A percentile compares a stretch with the other conserved stretches of the same genome.
phyloP scores from a whole-genome alignment of 2,113 vertebrate species.

The Oriolus oriolus region DNA sequence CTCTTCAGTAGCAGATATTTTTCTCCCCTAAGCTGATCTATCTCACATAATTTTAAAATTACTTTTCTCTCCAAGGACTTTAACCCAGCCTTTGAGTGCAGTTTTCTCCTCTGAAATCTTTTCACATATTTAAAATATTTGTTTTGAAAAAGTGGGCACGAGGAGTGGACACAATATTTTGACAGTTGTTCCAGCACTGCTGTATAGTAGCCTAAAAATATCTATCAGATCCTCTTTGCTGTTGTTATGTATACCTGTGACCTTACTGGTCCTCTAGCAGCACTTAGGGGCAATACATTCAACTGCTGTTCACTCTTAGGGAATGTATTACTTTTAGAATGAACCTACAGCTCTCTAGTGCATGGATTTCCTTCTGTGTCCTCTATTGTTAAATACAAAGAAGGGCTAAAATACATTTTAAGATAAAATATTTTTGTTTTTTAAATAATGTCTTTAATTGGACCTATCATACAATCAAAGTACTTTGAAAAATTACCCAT shows the following conservation, averaged over 20 bases:
- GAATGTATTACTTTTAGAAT: background rate
- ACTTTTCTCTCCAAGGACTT: background rate
- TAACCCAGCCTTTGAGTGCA: background rate
- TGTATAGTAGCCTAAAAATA: background rate
- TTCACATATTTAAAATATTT: background rate
- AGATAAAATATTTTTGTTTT: background rate
- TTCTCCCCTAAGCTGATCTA: background rate
- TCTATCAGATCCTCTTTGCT: background rate
- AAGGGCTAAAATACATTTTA: background rate
- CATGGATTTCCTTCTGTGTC: background rate
- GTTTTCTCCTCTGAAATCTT: background rate
- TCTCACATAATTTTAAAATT: background rate
- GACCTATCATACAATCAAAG: background rate
- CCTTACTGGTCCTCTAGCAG: background rate
- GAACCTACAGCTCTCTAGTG: background rate
- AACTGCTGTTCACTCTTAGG: background rate
- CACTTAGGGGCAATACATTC: background rate
- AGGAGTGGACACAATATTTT: background rate
- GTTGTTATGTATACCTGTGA: background rate
- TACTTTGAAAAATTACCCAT: background rate
- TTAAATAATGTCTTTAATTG: background rate
- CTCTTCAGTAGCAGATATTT: background rate
- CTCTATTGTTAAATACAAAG: background rate
- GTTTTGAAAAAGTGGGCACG: background rate
- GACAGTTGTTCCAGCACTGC: background rate